Conservation (phyloP, 1,140 invertebrate genomes). For the Drosophila grimshawi region DNA sequence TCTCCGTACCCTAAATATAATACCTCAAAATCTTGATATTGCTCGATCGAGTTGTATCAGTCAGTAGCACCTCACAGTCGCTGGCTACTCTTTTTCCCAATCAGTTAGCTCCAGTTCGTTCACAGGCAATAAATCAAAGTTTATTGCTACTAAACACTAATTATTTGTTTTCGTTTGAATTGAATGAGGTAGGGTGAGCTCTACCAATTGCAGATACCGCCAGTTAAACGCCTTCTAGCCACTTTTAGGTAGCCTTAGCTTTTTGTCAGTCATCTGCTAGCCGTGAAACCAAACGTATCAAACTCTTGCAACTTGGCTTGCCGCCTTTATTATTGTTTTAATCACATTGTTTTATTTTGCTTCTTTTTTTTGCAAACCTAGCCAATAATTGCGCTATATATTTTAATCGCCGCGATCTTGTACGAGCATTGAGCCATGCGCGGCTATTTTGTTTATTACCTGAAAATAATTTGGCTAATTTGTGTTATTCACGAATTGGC, state of each 20-base stretch:
- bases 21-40: slow-evolving; percentile 6
- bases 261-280: slow-evolving; percentile 58
- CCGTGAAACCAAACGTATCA: slow-evolving; percentile 56
- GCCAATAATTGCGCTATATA: slow-evolving; percentile 51
- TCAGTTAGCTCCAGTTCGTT: slow-evolving; percentile 32
- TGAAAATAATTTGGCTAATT: slow-evolving; percentile 64
- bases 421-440: slow-evolving; percentile 59
- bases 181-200: slow-evolving; percentile 20
- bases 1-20: slow-evolving; percentile 25
- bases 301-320: background rate
- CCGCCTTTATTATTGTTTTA: slow-evolving; percentile 62
- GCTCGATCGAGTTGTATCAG: slow-evolving; percentile 52
- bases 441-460: slow-evolving; percentile 53
- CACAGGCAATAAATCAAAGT: slow-evolving; percentile 68
- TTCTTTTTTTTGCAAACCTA: slow-evolving; percentile 30
- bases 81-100: slow-evolving; percentile 18
- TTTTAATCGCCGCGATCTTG: slow-evolving; percentile 62
- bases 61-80: slow-evolving; percentile 10
- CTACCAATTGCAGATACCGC: slow-evolving; percentile 20
- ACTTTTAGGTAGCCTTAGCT: slow-evolving; percentile 22
- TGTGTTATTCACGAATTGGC: slow-evolving; percentile 36
- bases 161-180: slow-evolving; percentile 59
- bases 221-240: slow-evolving; percentile 21
- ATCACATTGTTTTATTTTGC: slow-evolving; percentile 9
- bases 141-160: slow-evolving; percentile 59